Evolutionary conservation across 2,113 vertebrate genomes (phyloP), one percentile per base, ranked within the genome.

Genomic region (Sebastes fasciatus): DNA sequence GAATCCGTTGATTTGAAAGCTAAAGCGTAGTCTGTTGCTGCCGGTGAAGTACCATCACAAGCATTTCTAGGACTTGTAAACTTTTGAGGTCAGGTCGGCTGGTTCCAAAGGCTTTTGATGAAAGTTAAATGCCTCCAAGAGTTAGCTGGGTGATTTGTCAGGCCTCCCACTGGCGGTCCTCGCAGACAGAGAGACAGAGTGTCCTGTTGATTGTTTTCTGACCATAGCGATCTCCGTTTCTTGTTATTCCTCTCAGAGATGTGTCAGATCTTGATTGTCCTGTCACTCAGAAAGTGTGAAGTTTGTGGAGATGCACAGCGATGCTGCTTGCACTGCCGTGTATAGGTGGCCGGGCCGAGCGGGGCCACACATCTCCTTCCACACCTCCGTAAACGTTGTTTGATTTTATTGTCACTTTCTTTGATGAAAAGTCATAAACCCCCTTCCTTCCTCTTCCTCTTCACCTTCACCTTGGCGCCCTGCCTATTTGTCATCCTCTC

Each of bases 371-470:
- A 8, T 80, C 58, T 57, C n/a, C 43, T 6, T 8, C 21, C 70
- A 64, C 73, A 26, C 52, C 45, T 72, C 57, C 2, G 19, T 76
- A 14, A 79, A 69, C 10, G 57, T 54, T 58, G 34, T 34, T 34
- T 34, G 65, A 67, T 88, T 87, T 85, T 74, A 77, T 76, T 85
- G 52, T 82, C 74, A 58, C 57, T 86, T 63, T 77, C 80, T 85
- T 17, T 83, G 82, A 86, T 82, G 87, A 84, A 80, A 79, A 78
- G 67, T 17, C 63, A 13, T 58, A 78, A 76, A 75, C 51, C 71
- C 51, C 21, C 2, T 14, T 10, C 12, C 7, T 17, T 40, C 57
- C 19, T 19, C 19, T 19, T 63, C 26, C 12, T 49, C 8, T n/a
- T 63, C 48, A 34, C 46, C 40, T 67, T 67, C 64, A 34, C 80